phyloP scores from a whole-genome alignment of 92 coral and sea anemone species.

The Parazoanthus atlanticus region DNA sequence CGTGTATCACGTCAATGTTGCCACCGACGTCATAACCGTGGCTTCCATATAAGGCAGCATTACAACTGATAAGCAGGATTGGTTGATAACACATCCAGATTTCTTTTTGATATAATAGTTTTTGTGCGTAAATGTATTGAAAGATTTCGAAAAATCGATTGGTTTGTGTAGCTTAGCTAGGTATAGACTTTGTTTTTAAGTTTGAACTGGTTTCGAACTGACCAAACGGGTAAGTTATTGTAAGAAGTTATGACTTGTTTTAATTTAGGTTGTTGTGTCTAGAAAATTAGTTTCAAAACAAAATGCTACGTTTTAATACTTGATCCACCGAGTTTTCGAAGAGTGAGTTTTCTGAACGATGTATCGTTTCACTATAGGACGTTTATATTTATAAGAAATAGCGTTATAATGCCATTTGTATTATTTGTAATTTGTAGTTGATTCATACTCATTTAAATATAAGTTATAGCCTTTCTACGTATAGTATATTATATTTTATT shows the following conservation, averaged over 20 bases:
- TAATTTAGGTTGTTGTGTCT: not conserved
- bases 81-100: not conserved
- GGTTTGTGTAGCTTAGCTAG: not conserved
- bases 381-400: too few species aligned
- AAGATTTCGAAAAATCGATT: not conserved
- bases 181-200: not conserved
- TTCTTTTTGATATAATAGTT: too few species aligned
- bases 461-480: too few species aligned
- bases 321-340: too few species aligned
- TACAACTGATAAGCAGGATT: not conserved
- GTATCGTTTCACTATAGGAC: too few species aligned
- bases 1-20: constrained; percentile 62
- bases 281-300: too few species aligned
- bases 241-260: not conserved
- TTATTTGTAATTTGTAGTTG: too few species aligned
- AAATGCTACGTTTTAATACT: too few species aligned
- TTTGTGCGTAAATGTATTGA: not conserved
- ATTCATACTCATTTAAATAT: too few species aligned
- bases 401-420: too few species aligned
- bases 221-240: not conserved
- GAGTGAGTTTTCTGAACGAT: too few species aligned
- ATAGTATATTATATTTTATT: too few species aligned
- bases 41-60: constrained; percentile 43
- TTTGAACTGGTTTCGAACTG: not conserved
- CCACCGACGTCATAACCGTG: constrained; percentile 57